phyloP scores from a whole-genome alignment of 2,888 invertebrate genomes.

The Dicranocentrus wangi region DNA sequence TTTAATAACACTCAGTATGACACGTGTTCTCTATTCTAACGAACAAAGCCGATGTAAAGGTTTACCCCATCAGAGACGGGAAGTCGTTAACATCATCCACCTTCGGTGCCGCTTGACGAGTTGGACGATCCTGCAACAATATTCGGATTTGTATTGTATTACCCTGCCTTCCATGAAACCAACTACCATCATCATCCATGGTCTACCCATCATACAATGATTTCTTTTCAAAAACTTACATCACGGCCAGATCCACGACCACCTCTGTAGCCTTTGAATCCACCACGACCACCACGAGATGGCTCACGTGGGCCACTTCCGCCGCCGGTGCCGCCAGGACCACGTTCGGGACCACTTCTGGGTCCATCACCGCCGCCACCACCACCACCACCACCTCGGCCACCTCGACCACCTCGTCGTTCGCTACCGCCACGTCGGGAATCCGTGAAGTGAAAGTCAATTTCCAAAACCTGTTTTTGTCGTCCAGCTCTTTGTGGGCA shows the following conservation, averaged over 20 bases:
- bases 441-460: slow-evolving; percentile 91
- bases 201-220: too few species aligned
- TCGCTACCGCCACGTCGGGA: slow-evolving; percentile 80
- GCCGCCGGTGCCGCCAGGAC: slow-evolving; percentile 56
- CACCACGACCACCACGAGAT: slow-evolving; percentile 68
- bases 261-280: slow-evolving; percentile 69
- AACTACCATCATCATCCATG: background rate
- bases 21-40: slow-evolving; percentile 43
- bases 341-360: slow-evolving; percentile 61
- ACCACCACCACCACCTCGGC: slow-evolving; percentile 77
- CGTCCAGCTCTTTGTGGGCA: slow-evolving; percentile 90
- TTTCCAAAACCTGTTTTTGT: slow-evolving; percentile 88
- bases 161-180: background rate
- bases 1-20: slow-evolving; percentile 16
- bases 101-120: slow-evolving; percentile 80
- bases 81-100: slow-evolving; percentile 97
- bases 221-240: slow-evolving; percentile 64
- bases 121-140: slow-evolving; percentile 71
- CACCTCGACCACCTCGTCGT: slow-evolving; percentile 74
- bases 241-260: slow-evolving; percentile 69
- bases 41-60: slow-evolving; percentile 43
- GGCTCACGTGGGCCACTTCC: slow-evolving; percentile 74
- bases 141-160: background rate
- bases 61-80: slow-evolving; percentile 82
- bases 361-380: slow-evolving; percentile 56